Evolutionary conservation across 2,888 invertebrate genomes (phyloP).

Genomic region (Phragmatobia fuliginosa): DNA sequence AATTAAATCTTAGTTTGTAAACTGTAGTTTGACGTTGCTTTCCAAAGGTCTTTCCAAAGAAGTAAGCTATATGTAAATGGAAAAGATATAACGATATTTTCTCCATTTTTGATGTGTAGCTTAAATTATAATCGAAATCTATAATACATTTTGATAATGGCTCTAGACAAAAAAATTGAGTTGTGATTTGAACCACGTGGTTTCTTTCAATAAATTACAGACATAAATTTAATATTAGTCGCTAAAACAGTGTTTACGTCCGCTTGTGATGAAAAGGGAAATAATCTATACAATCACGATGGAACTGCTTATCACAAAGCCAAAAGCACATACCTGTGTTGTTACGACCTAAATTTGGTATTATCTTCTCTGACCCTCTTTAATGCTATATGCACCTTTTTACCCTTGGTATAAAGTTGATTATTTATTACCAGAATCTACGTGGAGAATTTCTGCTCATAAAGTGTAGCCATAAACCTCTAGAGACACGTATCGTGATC

Average conservation of each 20-base stretch:
- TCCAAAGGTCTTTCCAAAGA: too few species aligned
- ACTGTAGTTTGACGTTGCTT: neutral
- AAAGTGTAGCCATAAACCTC: conserved; percentile 49
- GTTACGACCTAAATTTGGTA: conserved; percentile 63
- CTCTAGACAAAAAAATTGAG: too few species aligned
- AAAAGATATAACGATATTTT: too few species aligned
- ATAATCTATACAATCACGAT: conserved; percentile 37
- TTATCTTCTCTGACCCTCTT: conserved; percentile 32
- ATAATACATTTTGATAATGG: too few species aligned
- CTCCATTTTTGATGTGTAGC: too few species aligned
- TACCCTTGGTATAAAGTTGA: conserved; percentile 27
- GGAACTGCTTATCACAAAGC: conserved; percentile 67
- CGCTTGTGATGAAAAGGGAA: too few species aligned
- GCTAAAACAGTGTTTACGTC: too few species aligned
- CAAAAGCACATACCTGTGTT: conserved; percentile 68
- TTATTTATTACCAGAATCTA: conserved; percentile 24
- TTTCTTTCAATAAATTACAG: too few species aligned
- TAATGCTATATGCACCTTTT: conserved; percentile 42
- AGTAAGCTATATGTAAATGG: too few species aligned
- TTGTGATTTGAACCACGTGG: too few species aligned
- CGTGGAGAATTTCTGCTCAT: conserved; percentile 44
- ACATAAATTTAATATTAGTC: too few species aligned
- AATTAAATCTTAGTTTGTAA: neutral
- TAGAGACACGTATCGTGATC: conserved; percentile 64
- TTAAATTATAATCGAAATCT: too few species aligned